A percentile compares a stretch with the other conserved stretches of the same genome.
Evolutionary conservation across 2,797 vertebrate species (phyloP).

Genomic region (Crenichthys baileyi): DNA sequence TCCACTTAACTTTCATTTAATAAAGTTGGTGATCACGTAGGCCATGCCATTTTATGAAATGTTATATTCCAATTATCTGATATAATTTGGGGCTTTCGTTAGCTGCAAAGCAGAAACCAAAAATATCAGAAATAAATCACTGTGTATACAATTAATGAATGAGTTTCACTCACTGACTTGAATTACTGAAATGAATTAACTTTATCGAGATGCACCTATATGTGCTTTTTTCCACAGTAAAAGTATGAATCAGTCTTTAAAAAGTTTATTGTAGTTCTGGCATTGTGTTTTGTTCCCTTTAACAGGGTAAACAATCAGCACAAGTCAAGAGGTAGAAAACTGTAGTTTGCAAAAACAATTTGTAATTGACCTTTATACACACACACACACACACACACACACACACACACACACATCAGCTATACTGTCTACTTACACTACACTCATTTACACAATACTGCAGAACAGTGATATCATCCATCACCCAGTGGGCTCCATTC

Average conservation of each 20-base stretch:
- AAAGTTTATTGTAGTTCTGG: conserved; percentile 76
- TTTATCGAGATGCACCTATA: neutral
- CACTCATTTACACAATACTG: conserved; percentile 21
- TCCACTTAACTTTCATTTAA: neutral
- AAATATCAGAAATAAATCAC: neutral
- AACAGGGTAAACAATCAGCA: conserved; percentile 75
- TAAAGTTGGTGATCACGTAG: no score
- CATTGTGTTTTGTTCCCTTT: conserved; percentile 67
- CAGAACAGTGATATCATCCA: conserved; percentile 19
- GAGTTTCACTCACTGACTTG: no score
- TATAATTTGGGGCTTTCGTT: no score
- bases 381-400: conserved; percentile 10
- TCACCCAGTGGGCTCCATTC: conserved; percentile 11
- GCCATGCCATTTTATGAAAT: no score
- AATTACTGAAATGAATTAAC: neutral
- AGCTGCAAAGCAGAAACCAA: neutral
- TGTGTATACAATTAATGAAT: neutral
- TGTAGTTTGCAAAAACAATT: conserved; percentile 48
- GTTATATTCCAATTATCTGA: no score
- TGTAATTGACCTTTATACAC: conserved; percentile 27
- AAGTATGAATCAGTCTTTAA: conserved; percentile 37
- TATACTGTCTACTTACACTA: conserved; percentile 22
- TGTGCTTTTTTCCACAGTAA: neutral
- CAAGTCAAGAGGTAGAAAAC: conserved; percentile 83
- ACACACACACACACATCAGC: conserved; percentile 4